phyloP scores from a whole-genome alignment of 1,140 invertebrate genomes.

The Stegodyphus dumicola region DNA sequence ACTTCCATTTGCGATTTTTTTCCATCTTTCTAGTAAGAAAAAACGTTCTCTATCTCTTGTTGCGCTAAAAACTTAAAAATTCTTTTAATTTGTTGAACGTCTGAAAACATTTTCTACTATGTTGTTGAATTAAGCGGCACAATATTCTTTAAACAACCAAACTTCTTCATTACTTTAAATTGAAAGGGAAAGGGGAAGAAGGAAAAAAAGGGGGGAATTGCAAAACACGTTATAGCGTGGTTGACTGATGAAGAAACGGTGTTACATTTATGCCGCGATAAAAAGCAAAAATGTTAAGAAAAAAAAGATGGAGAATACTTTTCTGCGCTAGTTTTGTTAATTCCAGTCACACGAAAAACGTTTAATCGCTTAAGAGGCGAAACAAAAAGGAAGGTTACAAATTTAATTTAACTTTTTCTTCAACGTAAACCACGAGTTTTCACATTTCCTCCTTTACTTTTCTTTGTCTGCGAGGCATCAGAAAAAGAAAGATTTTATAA shows the following conservation, averaged over 20 bases:
- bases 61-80: conserved; percentile 10
- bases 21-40: background rate
- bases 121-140: background rate
- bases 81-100: conserved; percentile 9
- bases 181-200: conserved; percentile 30
- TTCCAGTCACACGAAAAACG: conserved; percentile 53
- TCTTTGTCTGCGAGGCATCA: conserved; percentile 23
- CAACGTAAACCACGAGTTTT: conserved; percentile 35
- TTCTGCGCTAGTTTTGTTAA: conserved; percentile 43
- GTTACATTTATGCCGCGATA: conserved; percentile 32
- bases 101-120: conserved; percentile 2
- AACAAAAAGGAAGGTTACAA: conserved; percentile 46
- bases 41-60: conserved; percentile 6
- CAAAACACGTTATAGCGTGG: conserved; percentile 56
- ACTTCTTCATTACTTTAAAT: conserved; percentile 58
- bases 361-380: conserved; percentile 49
- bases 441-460: background rate
- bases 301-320: conserved; percentile 24
- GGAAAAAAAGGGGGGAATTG: conserved; percentile 17
- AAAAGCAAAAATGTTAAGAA: conserved; percentile 37
- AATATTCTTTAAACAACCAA: conserved; percentile 57
- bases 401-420: conserved; percentile 58
- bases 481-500: conserved; percentile 39
- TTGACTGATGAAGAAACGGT: conserved; percentile 45
- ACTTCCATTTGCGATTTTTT: conserved; percentile 9